Evolutionary conservation across 2,113 vertebrate genomes (phyloP), one percentile per base, ranked within the genome.

Genomic region (Phoenicopterus ruber): DNA sequence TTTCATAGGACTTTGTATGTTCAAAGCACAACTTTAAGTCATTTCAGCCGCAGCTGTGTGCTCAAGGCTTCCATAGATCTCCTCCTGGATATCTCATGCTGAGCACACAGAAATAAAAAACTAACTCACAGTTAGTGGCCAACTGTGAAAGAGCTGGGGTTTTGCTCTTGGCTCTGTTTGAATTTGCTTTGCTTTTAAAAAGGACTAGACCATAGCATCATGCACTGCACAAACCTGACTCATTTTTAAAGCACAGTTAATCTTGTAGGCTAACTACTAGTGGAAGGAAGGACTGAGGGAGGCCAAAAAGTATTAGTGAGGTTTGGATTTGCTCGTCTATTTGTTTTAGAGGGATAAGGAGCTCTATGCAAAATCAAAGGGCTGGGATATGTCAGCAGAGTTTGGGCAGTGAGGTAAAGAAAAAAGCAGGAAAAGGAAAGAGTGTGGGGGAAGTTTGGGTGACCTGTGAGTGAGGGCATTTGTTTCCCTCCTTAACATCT

Each of bases 51-150:
- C 28, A 57, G 69, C 20, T 88, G 10, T 62, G 44, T 57, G 61
- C 61, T 88, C 85, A 78, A 83, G 79, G 40, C 38, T 88, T 88
- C 88, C 36, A 69, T 21, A 69, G 54, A 84, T 92, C 34, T 81
- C 61, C 44, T 86, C 69, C 36, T 83, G 36, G 38, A 32, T 92
- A 67, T 59, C 40, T 92, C 95, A 74, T 40, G 65, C 67, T 96
- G 88, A 80, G 77, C 80, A 86, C 72, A 82, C 28, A 76, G 80
- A 93, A 90, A 91, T 57, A 61, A 31, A 85, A 91, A 96, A 82
- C 63, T 82, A 78, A 71, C 61, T 93, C 91, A 65, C 78, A 79
- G 77, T 79, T 79, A 93, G 78, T 69, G 66, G 36, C 58, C 73
- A 57, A 2, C 80, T 87, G 78, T 94, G 94, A 93, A 91, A 94